Conservation (phyloP, 2,797 vertebrate genomes). For the Bovichtus diacanthus region DNA sequence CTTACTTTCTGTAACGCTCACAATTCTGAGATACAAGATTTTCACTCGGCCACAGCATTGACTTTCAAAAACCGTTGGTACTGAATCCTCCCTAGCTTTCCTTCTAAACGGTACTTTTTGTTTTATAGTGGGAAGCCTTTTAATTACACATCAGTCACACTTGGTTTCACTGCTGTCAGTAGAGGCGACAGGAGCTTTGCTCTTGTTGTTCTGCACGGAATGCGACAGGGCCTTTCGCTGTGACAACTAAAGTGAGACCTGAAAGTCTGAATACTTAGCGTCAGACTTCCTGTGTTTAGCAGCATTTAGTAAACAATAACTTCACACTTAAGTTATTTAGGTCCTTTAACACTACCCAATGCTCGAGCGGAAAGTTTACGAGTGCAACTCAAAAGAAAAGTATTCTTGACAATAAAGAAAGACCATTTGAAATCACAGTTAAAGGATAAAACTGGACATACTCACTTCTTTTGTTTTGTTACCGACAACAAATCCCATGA, state of each 20-base stretch:
- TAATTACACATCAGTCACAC: slow-evolving; percentile 70
- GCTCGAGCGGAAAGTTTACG: slow-evolving; percentile 2
- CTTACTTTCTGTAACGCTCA: background rate
- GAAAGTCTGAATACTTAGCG: slow-evolving; percentile 17
- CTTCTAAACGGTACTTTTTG: slow-evolving; percentile 36
- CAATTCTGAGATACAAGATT: background rate
- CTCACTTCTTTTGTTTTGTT: background rate
- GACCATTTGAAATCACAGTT: background rate
- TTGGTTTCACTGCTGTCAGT: slow-evolving; percentile 60
- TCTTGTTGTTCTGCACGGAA: slow-evolving; percentile 41
- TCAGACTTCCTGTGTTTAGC: slow-evolving; percentile 28
- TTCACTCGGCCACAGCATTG: background rate
- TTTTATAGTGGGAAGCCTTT: slow-evolving; percentile 48
- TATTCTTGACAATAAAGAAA: background rate
- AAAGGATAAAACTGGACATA: background rate
- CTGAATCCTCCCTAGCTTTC: slow-evolving; percentile 14
- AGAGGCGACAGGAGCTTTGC: slow-evolving; percentile 42
- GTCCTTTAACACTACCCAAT: background rate
- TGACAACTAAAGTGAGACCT: slow-evolving; percentile 47
- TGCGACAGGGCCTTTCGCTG: slow-evolving; percentile 37
- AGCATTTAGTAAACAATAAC: slow-evolving; percentile 28
- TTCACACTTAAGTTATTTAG: background rate
- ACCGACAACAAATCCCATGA: background rate
- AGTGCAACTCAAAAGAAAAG: background rate
- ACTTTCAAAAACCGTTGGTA: slow-evolving; percentile 18